These are phyloP conservation scores for Paedocypris sp. DNA, from an alignment of 2,113 vertebrate species.

Conservation along the genomic window DNA sequence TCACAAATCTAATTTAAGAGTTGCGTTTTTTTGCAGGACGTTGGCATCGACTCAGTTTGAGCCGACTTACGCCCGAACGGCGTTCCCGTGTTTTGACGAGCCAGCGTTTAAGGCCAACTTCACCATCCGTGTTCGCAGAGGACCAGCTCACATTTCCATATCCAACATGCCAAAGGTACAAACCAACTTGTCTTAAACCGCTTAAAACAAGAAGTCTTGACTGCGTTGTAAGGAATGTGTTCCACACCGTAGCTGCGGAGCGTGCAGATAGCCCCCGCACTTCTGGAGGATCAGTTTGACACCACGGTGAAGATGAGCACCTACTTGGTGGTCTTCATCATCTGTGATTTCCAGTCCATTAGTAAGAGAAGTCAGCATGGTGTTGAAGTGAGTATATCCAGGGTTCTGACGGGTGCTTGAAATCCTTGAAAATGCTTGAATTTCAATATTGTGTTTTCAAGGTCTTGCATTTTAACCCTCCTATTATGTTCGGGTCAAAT, in stretches of 20 bases:
- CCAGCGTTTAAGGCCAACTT: slow-evolving; percentile 84
- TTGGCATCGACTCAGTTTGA: slow-evolving; percentile 84
- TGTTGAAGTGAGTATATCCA: slow-evolving; percentile 66
- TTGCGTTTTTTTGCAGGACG: slow-evolving; percentile 44
- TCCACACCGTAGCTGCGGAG: slow-evolving; percentile 63
- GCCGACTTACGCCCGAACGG: slow-evolving; percentile 72
- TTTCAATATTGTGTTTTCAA: no score
- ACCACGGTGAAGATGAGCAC: slow-evolving; percentile 85
- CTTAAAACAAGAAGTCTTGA: background rate
- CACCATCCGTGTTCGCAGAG: slow-evolving; percentile 65
- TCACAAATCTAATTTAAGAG: background rate
- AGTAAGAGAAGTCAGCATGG: slow-evolving; percentile 72
- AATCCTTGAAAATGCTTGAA: no score
- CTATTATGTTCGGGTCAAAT: no score
- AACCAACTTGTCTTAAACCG: background rate
- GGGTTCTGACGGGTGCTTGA: no score
- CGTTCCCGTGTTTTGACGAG: slow-evolving; percentile 87
- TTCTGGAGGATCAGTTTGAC: slow-evolving; percentile 80
- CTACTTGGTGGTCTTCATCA: slow-evolving; percentile 82
- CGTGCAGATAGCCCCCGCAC: slow-evolving; percentile 53
- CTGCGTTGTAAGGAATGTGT: no score
- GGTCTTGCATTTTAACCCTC: no score
- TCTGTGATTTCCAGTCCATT: slow-evolving; percentile 80
- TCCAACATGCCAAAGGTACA: slow-evolving; percentile 78
- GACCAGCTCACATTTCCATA: slow-evolving; percentile 63